Evolutionary conservation across 2,797 vertebrate genomes (phyloP).

Genomic region (Phataginus tetradactyla): DNA sequence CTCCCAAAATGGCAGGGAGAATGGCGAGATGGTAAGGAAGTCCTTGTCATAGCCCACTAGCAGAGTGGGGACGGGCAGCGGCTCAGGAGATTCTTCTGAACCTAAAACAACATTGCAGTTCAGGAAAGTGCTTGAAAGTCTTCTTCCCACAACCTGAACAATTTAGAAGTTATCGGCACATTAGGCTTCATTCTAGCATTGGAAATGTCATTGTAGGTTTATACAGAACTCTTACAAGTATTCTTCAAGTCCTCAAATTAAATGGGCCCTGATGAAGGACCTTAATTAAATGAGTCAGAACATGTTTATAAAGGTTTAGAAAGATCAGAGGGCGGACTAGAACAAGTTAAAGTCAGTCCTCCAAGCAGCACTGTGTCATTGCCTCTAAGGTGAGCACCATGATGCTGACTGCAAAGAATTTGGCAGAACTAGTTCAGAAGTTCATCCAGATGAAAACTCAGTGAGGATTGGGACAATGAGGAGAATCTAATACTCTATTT

Average conservation of each 20-base stretch:
- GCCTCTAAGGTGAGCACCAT: background rate
- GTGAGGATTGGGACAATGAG: background rate
- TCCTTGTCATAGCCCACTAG: slow-evolving; percentile 97
- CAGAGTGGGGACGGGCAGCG: slow-evolving; percentile 94
- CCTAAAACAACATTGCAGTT: slow-evolving; percentile 84
- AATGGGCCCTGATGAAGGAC: background rate
- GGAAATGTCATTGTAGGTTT: background rate
- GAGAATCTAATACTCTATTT: background rate
- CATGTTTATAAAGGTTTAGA: background rate
- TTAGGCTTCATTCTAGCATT: background rate
- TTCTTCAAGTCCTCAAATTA: slow-evolving; percentile 25
- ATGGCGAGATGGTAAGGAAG: slow-evolving; percentile 96
- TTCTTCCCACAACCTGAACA: background rate
- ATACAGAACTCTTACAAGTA: background rate
- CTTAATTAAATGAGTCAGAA: background rate
- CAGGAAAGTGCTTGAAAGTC: background rate
- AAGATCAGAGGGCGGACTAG: slow-evolving; percentile 39
- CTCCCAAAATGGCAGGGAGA: slow-evolving; percentile 98
- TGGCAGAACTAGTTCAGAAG: background rate
- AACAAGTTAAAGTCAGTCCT: slow-evolving; percentile 1
- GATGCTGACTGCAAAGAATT: background rate
- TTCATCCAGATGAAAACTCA: background rate
- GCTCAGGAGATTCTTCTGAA: slow-evolving; percentile 98
- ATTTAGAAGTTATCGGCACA: background rate
- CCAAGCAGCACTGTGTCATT: slow-evolving; percentile 7